Conservation (phyloP, 2,888 invertebrate species). For the Mesorhabditis spiculigera region DNA sequence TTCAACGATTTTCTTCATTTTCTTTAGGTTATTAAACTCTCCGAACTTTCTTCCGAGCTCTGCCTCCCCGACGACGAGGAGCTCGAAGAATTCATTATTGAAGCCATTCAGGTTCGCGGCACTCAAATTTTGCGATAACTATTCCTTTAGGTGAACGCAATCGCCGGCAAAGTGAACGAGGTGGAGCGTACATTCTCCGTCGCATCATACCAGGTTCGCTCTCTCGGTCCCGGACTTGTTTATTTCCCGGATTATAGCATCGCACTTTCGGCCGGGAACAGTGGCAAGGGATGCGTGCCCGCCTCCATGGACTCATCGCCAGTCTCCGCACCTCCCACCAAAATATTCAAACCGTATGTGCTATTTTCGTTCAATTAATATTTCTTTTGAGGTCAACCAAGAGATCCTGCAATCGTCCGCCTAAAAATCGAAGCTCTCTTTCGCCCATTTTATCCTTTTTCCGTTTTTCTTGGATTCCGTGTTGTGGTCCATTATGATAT, state of each 20-base stretch:
- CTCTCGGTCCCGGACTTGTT: too few relatives aligned
- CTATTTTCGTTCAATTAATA: not conserved
- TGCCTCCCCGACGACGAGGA: constrained; percentile 76
- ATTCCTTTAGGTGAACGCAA: constrained; percentile 35
- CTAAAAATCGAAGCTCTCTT: not conserved
- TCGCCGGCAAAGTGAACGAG: constrained; percentile 56
- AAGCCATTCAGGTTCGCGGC: constrained; percentile 65
- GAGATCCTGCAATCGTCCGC: not conserved
- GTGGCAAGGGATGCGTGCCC: constrained; percentile 26
- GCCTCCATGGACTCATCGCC: constrained; percentile 18
- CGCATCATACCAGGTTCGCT: constrained; percentile 35
- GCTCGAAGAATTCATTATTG: constrained; percentile 93
- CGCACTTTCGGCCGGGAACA: constrained; percentile 49
- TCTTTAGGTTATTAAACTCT: constrained; percentile 79
- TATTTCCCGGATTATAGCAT: constrained; percentile 16
- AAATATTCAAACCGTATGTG: constrained; percentile 15
- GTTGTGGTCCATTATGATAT: not conserved
- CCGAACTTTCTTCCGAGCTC: constrained; percentile 80
- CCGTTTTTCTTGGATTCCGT: constrained; percentile 1
- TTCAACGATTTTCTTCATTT: not conserved
- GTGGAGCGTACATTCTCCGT: constrained; percentile 39
- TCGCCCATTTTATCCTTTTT: not conserved
- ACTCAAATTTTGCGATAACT: too few relatives aligned
- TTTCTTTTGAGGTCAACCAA: constrained; percentile 4
- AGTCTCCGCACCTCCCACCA: constrained; percentile 27